These are phyloP conservation scores for Platyscapa corneri DNA, from an alignment of 1,140 invertebrate species.

Conservation along the genomic window DNA sequence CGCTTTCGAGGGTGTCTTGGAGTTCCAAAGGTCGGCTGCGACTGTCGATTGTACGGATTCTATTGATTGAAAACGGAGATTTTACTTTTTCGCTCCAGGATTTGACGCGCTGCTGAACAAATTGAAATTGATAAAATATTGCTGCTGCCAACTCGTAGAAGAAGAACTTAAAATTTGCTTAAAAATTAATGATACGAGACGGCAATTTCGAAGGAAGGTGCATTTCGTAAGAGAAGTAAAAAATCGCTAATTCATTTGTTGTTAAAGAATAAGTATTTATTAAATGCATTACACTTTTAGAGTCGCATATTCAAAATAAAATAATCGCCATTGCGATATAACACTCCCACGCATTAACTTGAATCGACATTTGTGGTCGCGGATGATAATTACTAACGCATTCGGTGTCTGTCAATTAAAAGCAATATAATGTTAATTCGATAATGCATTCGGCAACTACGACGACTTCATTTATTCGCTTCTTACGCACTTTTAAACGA, in stretches of 20 bases:
- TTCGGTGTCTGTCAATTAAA: background rate
- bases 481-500: background rate
- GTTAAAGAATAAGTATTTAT: background rate
- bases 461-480: no score
- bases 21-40: background rate
- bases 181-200: background rate
- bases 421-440: background rate
- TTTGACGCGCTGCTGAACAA: background rate
- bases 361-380: background rate
- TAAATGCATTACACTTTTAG: background rate
- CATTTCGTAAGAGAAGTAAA: no score
- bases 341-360: constrained; percentile 1
- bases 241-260: background rate
- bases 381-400: constrained; percentile 24
- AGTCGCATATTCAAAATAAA: background rate
- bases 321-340: constrained; percentile 11
- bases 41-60: background rate
- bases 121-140: background rate
- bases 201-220: background rate
- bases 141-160: background rate
- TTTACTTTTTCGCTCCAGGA: background rate
- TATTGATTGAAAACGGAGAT: background rate
- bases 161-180: background rate
- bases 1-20: background rate
- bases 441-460: background rate